phyloP scores from a whole-genome alignment of 1,140 invertebrate genomes.

The Drosophila leontia region DNA sequence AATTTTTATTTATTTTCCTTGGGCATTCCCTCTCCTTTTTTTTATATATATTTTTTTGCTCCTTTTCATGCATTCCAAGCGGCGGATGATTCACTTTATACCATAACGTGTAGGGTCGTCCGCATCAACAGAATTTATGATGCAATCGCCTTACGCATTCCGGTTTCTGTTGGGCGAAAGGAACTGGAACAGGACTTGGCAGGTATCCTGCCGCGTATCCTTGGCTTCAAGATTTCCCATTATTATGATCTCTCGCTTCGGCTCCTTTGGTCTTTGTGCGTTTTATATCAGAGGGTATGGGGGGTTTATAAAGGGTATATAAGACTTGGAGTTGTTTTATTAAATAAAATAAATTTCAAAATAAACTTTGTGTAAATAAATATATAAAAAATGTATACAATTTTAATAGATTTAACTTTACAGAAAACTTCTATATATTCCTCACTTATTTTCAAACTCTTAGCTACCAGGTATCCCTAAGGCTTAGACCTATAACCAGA shows the following conservation, averaged over 20 bases:
- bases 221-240: constrained; percentile 79
- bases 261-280: constrained; percentile 46
- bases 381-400: no score
- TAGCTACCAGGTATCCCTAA: constrained; percentile 10
- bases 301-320: not conserved
- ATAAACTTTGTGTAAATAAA: not conserved
- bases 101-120: constrained; percentile 4
- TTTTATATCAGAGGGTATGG: constrained; percentile 21
- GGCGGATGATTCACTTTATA: constrained; percentile 61
- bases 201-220: constrained; percentile 76
- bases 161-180: constrained; percentile 30
- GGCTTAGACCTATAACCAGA: not conserved
- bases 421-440: not conserved
- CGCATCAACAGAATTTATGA: constrained; percentile 73
- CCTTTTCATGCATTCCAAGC: constrained; percentile 25
- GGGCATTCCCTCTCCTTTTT: constrained; percentile 18
- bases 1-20: constrained; percentile 76
- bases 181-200: constrained; percentile 42
- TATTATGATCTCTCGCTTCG: constrained; percentile 75
- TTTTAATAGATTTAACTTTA: no score
- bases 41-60: not conserved
- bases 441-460: not conserved
- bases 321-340: not conserved
- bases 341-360: not conserved
- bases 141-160: constrained; percentile 74